Conservation (phyloP, 2,113 vertebrate genomes). For the Sula dactylatra region DNA sequence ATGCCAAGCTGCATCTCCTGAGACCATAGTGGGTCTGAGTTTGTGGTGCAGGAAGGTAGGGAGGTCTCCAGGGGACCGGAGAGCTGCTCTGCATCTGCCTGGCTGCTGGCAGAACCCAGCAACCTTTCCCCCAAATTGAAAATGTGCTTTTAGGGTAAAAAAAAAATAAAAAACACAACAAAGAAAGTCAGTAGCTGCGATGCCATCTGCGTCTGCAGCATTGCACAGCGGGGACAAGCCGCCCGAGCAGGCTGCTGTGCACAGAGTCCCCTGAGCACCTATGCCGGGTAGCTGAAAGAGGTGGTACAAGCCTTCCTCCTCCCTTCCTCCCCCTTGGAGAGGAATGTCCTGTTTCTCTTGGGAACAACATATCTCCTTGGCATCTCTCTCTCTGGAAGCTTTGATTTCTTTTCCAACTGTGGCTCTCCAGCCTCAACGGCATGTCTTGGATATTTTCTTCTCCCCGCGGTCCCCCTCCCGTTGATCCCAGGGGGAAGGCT, state of each 20-base stretch:
- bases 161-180: neutral
- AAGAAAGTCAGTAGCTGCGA: neutral
- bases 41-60: neutral
- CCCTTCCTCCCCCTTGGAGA: neutral
- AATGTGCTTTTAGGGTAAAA: neutral
- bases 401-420: constrained; percentile 54
- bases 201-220: constrained; percentile 18
- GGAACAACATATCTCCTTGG: constrained; percentile 8
- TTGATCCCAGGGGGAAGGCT: neutral
- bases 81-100: neutral
- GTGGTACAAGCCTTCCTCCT: neutral
- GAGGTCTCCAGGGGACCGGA: neutral
- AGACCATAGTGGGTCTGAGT: neutral
- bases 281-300: neutral
- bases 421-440: neutral
- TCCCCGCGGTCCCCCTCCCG: fast-evolving
- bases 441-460: neutral
- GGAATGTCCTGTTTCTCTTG: constrained; percentile 43
- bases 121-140: neutral
- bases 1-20: fast-evolving
- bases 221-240: neutral
- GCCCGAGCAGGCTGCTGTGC: neutral
- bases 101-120: neutral
- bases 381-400: constrained; percentile 31
- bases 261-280: neutral